A percentile compares a stretch with the other conserved stretches of the same genome.
phyloP scores from a whole-genome alignment of 2,888 invertebrate genomes.

The Orthonevra nobilis region DNA sequence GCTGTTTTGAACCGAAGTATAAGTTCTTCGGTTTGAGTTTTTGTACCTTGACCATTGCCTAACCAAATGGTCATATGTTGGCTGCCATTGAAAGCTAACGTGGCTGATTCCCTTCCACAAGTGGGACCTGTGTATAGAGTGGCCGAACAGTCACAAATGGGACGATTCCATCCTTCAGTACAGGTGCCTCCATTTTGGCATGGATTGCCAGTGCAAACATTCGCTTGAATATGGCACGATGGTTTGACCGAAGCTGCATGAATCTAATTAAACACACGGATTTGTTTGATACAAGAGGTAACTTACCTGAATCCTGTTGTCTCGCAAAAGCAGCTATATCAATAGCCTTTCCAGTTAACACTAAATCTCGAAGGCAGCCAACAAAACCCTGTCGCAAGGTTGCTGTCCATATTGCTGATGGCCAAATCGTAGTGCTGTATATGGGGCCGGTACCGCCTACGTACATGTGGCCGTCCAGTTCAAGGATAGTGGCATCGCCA shows the following conservation, averaged over 20 bases:
- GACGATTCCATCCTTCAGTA: slow-evolving; percentile 96
- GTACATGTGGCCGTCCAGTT: slow-evolving; percentile 92
- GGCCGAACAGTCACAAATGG: slow-evolving; percentile 94
- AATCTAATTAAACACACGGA: too few species aligned
- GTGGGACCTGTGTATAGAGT: slow-evolving; percentile 94
- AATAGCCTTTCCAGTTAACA: slow-evolving; percentile 92
- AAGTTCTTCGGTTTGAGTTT: slow-evolving; percentile 94
- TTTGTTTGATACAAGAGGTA: background rate
- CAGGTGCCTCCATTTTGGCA: slow-evolving; percentile 95
- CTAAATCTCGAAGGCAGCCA: slow-evolving; percentile 94
- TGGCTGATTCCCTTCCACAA: slow-evolving; percentile 94
- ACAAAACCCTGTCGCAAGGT: slow-evolving; percentile 94
- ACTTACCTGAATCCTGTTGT: slow-evolving; percentile 91
- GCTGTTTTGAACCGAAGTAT: slow-evolving; percentile 92
- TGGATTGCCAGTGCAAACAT: slow-evolving; percentile 91
- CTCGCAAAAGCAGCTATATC: slow-evolving; percentile 94
- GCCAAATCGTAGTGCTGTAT: slow-evolving; percentile 88
- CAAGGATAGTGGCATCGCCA: slow-evolving; percentile 93
- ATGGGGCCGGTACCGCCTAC: slow-evolving; percentile 93
- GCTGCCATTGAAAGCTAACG: slow-evolving; percentile 92
- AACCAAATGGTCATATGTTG: slow-evolving; percentile 91
- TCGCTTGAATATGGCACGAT: slow-evolving; percentile 90
- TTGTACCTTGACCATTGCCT: slow-evolving; percentile 85
- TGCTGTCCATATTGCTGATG: slow-evolving; percentile 94
- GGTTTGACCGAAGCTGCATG: slow-evolving; percentile 91